A percentile compares a stretch with the other conserved stretches of the same genome.
phyloP scores from a whole-genome alignment of 2,888 invertebrate genomes.

The Caenorhabditis becei region DNA sequence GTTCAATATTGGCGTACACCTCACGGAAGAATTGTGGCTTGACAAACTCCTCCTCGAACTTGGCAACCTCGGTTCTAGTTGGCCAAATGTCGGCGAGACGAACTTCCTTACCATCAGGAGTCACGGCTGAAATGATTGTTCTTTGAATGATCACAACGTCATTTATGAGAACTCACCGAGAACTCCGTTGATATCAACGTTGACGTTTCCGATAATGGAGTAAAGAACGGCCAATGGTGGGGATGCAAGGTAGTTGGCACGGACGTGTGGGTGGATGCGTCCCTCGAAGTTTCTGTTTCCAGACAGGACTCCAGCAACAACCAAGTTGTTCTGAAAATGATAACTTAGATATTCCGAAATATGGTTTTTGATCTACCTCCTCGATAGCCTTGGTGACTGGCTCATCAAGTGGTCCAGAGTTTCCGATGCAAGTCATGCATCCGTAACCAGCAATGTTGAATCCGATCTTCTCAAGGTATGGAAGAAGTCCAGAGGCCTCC shows the following conservation, averaged over 20 bases:
- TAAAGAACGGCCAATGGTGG: slow-evolving; percentile 97
- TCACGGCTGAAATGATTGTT: slow-evolving; percentile 51
- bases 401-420: slow-evolving; percentile 95
- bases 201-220: slow-evolving; percentile 94
- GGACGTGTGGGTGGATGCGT: slow-evolving; percentile 95
- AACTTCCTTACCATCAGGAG: slow-evolving; percentile 70
- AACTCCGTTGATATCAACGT: slow-evolving; percentile 90
- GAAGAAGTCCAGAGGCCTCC: slow-evolving; percentile 92
- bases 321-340: slow-evolving; percentile 88
- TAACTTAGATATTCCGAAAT: background rate
- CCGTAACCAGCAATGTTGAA: slow-evolving; percentile 98
- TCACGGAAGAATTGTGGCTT: slow-evolving; percentile 95
- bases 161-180: slow-evolving; percentile 42
- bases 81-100: slow-evolving; percentile 97
- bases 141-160: background rate
- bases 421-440: slow-evolving; percentile 99
- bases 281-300: slow-evolving; percentile 99
- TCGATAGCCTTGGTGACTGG: slow-evolving; percentile 93
- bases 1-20: slow-evolving; percentile 83
- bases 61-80: slow-evolving; percentile 88
- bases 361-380: slow-evolving; percentile 85
- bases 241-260: slow-evolving; percentile 97
- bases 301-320: slow-evolving; percentile 95
- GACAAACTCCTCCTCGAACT: slow-evolving; percentile 91
- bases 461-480: slow-evolving; percentile 85